phyloP scores from a whole-genome alignment of 2,113 vertebrate species.

The Apeltes quadracus region DNA sequence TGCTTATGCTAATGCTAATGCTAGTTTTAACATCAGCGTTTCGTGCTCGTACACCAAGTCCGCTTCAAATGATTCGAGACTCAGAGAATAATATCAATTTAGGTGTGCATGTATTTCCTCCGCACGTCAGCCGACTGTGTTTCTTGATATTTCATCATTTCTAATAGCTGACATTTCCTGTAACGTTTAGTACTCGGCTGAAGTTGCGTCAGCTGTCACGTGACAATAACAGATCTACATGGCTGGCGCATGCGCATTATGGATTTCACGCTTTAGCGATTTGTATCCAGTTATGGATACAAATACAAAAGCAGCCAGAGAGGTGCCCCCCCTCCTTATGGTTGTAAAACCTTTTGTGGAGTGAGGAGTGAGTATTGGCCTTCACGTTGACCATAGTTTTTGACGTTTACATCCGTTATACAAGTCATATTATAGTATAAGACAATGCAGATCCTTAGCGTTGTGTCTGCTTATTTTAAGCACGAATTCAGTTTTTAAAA shows the following conservation, averaged over 20 bases:
- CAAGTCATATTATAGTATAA: too few species aligned
- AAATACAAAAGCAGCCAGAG: too few species aligned
- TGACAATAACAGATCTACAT: slow-evolving; percentile 36
- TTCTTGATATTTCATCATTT: slow-evolving; percentile 37
- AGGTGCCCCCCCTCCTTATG: too few species aligned
- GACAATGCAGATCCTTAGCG: too few species aligned
- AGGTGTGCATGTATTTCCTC: fast-evolving
- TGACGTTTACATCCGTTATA: too few species aligned
- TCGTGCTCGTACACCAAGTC: background rate
- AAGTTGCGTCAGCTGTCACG: slow-evolving; percentile 12
- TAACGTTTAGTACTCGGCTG: background rate
- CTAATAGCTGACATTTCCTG: background rate
- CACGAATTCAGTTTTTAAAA: too few species aligned
- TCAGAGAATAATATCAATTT: fast-evolving
- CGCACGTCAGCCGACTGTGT: background rate
- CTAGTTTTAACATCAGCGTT: background rate
- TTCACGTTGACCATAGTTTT: too few species aligned
- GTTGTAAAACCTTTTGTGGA: too few species aligned
- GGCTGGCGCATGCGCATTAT: slow-evolving; percentile 6
- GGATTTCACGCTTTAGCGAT: background rate
- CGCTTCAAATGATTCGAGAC: background rate
- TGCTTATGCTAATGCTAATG: slow-evolving; percentile 16
- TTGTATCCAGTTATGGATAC: background rate
- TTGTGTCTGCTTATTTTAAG: too few species aligned
- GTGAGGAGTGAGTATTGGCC: too few species aligned